Base-by-base conservation (phyloP, 2,888 invertebrate species). In the Mycalesis mineus region DNA sequence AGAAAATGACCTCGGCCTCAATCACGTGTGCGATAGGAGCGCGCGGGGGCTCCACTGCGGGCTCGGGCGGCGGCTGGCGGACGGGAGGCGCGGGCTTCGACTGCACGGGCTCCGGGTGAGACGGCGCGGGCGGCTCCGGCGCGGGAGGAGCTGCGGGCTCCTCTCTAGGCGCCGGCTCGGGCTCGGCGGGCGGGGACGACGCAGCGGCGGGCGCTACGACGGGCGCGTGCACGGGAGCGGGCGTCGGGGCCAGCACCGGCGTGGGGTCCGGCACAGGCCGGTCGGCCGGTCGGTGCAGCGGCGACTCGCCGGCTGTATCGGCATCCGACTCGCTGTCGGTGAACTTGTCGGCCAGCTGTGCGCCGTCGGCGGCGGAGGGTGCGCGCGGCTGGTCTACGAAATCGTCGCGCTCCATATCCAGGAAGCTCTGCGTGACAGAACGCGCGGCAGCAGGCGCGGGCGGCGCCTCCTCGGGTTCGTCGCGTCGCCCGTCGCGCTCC, bases 1-100 rank as follows among this genome's bases (percentile, higher is more conserved):
- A 91, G 86, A 94, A 94, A 72, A 94, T 92, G 65, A 93, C 93
- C 72, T 93, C 93, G 42, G 94, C 92, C 71, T 92, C 92, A 62
- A 92, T 92, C 73, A 91, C 86, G 72, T 88, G 88, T 36, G 90
- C 85, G 57, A 82, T 70, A 57, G 87, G 80, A 53, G 77, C 75
- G 63, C 80, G 79, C 58, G 71, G 48, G 13, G 78, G 70, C 64
- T 79, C 80, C 36, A 75, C 63, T 51, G 67, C 54, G 54, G 62
- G 54, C 55, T 63, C 58, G 47, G 58, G n/a, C 29, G 53, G 47
- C 9, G 64, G 59, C 63, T 64, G 51, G 28, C 49, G 51, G 62
- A 57, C 37, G 50, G 63, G 61, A 33, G 68, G 65, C 51, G 65
- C 65, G 15, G 68, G 66, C 58, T 65, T 64, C 14, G 31, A 53